Conservation (phyloP, 2,888 invertebrate genomes). For the Apotomis betuletana region DNA sequence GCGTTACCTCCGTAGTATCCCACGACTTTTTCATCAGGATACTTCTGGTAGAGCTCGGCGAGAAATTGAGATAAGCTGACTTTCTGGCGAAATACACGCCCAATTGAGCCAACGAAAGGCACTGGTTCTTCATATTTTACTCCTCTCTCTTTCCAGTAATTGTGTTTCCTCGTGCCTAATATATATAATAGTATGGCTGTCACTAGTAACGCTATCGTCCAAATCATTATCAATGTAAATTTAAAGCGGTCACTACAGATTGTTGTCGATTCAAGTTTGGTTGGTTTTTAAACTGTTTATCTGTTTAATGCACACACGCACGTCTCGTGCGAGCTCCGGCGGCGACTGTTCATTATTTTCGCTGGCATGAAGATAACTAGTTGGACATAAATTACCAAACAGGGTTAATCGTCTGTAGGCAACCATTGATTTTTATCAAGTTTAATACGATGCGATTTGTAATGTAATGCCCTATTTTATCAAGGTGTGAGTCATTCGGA, state of each 20-base stretch:
- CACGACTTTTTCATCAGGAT: constrained; percentile 7
- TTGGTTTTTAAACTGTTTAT: not conserved
- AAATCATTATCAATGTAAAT: not conserved
- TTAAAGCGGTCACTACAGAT: not conserved
- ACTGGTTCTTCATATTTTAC: constrained; percentile 1
- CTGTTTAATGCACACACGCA: too few relatives aligned
- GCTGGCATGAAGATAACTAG: too few relatives aligned
- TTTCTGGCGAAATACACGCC: not conserved
- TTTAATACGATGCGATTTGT: too few relatives aligned
- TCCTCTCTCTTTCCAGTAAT: not conserved
- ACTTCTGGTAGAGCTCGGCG: not conserved
- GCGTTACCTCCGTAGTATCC: constrained; percentile 9
- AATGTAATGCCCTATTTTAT: too few relatives aligned
- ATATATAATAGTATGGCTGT: not conserved
- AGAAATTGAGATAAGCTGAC: constrained; percentile 3
- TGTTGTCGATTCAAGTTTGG: not conserved
- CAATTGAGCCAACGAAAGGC: not conserved
- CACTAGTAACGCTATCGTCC: not conserved
- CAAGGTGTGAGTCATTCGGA: too few relatives aligned
- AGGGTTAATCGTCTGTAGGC: too few relatives aligned
- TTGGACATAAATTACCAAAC: too few relatives aligned
- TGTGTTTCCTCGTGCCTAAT: not conserved
- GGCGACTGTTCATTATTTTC: too few relatives aligned
- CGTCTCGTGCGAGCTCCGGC: too few relatives aligned
- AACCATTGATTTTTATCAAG: too few relatives aligned